Evolutionary conservation across 2,113 vertebrate genomes (phyloP).

Genomic region (Formicarius rufipectus): DNA sequence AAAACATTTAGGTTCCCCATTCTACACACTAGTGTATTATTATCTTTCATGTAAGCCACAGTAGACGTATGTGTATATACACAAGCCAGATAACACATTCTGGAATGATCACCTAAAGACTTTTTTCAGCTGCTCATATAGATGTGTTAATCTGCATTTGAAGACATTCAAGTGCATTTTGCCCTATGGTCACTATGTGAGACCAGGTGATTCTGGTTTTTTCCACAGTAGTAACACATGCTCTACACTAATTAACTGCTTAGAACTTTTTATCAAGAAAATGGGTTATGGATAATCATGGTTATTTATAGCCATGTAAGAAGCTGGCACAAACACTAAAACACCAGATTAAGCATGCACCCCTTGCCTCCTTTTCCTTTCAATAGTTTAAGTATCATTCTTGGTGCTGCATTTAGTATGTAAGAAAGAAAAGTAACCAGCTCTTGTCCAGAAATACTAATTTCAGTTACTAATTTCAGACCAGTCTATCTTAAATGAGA

Average conservation of each 20-base stretch:
- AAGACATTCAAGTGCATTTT: not conserved
- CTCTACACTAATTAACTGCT: not conserved
- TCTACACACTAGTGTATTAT: not conserved
- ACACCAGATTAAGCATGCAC: not conserved
- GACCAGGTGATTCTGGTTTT: not conserved
- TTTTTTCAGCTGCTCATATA: not conserved
- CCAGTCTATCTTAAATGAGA: not conserved
- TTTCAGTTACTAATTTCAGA: not conserved
- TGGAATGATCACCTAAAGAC: not conserved
- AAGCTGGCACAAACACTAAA: not conserved
- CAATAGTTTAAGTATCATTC: not conserved
- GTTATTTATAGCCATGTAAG: not conserved
- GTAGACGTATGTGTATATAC: not conserved
- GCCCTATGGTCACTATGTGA: not conserved
- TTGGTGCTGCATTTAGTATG: not conserved
- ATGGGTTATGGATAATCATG: not conserved
- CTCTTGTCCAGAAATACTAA: not conserved
- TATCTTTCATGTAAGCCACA: not conserved
- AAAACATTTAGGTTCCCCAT: not conserved
- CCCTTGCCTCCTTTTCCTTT: not conserved
- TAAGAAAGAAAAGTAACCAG: not conserved
- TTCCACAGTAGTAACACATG: not conserved
- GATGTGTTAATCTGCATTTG: not conserved
- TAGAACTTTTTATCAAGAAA: not conserved
- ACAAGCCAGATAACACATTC: not conserved